Evolutionary conservation across 1,140 invertebrate species (phyloP).

Genomic region (Lordiphosa stackelbergi): DNA sequence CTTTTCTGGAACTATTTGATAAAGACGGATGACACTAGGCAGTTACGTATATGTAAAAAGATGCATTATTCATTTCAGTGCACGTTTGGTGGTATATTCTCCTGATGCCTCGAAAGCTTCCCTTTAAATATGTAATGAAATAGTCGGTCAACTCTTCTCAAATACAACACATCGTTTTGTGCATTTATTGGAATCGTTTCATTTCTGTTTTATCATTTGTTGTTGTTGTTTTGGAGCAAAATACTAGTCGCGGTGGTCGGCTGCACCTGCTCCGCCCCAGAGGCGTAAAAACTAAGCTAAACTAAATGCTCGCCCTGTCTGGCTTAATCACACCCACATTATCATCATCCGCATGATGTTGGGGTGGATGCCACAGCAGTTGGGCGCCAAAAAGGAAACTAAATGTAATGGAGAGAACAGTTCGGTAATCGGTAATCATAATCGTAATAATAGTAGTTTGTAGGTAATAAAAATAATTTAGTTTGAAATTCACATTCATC

Average conservation of each 20-base stretch:
- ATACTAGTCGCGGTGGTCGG: conserved; percentile 32
- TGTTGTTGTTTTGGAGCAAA: conserved; percentile 31
- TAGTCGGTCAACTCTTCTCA: conserved; percentile 40
- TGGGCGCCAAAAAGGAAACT: conserved; percentile 53
- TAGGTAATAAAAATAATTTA: conserved; percentile 75
- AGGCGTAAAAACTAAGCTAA: conserved; percentile 71
- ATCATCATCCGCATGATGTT: neutral
- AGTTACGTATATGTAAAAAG: no score
- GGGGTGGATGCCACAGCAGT: conserved; percentile 44
- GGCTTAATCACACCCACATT: conserved; percentile 13
- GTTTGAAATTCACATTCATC: conserved; percentile 74
- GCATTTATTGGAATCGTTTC: conserved; percentile 72
- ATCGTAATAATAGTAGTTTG: conserved; percentile 72
- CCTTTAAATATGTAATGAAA: conserved; percentile 9
- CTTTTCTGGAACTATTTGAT: no score
- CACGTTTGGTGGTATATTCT: no score
- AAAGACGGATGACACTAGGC: no score
- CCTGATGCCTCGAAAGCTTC: no score
- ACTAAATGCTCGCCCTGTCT: conserved; percentile 67
- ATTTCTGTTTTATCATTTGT: conserved; percentile 19
- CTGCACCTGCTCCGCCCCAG: conserved; percentile 42
- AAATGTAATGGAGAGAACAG: conserved; percentile 72
- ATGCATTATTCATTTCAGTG: no score
- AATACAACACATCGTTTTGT: conserved; percentile 72
- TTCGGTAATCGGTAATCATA: conserved; percentile 67